These are phyloP conservation scores for Leuciscus idus DNA, from an alignment of 2,113 vertebrate species.

Conservation along the genomic window DNA sequence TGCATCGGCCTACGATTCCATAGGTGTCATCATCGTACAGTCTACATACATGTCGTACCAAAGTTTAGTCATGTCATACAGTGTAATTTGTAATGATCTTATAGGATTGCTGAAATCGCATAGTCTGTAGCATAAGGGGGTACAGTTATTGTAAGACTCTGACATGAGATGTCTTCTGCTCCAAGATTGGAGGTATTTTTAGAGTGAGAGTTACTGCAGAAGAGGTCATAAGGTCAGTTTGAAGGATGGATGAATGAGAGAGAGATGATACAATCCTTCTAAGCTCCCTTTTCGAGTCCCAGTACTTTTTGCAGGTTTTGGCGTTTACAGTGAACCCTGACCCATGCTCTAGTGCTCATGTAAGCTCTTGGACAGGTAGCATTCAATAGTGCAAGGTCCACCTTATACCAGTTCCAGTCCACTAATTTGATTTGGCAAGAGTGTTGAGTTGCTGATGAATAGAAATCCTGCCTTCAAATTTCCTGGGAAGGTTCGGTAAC, in stretches of 20 bases:
- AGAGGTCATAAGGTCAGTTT: slow-evolving; percentile 8
- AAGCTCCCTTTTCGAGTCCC: background rate
- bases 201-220: slow-evolving; percentile 39
- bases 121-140: background rate
- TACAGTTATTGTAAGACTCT: background rate
- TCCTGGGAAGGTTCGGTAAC: background rate
- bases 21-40: too few species aligned
- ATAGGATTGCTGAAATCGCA: too few species aligned
- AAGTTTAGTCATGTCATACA: too few species aligned
- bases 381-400: background rate
- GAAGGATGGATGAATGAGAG: slow-evolving; percentile 16
- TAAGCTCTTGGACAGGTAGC: background rate
- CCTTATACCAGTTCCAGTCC: background rate
- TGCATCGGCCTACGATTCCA: too few species aligned
- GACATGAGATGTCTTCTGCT: background rate
- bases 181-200: slow-evolving; percentile 41
- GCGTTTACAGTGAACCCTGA: background rate
- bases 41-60: too few species aligned
- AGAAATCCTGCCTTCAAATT: background rate
- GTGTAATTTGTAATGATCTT: too few species aligned
- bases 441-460: background rate
- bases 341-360: background rate
- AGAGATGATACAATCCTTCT: background rate
- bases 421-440: background rate
- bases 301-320: background rate